These are phyloP conservation scores for Xiphophorus couchianus DNA, from an alignment of 2,113 vertebrate species.

Conservation along the genomic window DNA sequence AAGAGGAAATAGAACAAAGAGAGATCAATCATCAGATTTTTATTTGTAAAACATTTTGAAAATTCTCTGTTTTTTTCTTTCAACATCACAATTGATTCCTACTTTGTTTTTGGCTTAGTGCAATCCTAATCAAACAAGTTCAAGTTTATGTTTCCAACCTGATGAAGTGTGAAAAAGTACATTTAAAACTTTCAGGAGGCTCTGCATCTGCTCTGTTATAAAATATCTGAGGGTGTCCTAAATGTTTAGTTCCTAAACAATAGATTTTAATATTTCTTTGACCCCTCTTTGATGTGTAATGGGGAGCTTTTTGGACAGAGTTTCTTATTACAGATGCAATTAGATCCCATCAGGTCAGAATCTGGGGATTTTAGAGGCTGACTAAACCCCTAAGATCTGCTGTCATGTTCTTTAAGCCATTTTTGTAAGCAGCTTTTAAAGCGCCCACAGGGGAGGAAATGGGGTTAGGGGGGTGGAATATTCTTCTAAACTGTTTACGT, in stretches of 20 bases:
- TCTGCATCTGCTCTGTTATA: background rate
- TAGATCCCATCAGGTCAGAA: background rate
- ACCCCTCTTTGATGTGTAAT: background rate
- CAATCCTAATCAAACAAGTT: background rate
- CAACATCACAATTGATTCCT: no score
- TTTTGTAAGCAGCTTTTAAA: background rate
- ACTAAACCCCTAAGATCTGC: background rate
- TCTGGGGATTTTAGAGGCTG: background rate
- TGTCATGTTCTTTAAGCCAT: background rate
- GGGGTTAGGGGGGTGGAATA: background rate
- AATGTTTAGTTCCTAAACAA: no score
- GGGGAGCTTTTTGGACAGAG: background rate
- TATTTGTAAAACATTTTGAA: no score
- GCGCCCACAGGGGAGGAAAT: background rate
- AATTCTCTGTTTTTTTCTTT: no score
- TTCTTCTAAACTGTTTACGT: background rate
- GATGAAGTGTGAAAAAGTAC: background rate
- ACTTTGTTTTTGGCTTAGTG: no score
- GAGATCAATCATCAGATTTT: no score
- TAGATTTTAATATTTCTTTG: background rate
- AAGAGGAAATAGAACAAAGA: no score
- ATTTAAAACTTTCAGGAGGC: background rate
- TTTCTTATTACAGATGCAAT: background rate
- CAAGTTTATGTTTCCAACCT: background rate
- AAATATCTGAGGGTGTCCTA: background rate